Conservation (phyloP, 2,113 vertebrate genomes). For the Petrocephalus zakoni region DNA sequence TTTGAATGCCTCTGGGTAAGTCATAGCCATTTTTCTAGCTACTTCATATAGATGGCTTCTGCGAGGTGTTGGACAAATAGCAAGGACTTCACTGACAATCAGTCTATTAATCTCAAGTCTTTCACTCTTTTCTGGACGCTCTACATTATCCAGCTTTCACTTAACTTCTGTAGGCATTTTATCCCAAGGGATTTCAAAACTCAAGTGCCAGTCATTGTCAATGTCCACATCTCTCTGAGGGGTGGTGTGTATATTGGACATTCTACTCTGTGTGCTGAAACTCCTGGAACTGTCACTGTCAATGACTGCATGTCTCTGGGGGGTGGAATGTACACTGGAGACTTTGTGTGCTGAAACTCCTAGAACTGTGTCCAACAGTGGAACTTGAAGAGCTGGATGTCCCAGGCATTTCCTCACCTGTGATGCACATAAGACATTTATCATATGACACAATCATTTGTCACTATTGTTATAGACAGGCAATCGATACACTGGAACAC, state of each 20-base stretch:
- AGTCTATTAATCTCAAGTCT: constrained; percentile 24
- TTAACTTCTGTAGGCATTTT: constrained; percentile 12
- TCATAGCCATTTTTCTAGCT: constrained; percentile 23
- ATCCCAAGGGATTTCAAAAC: constrained; percentile 8
- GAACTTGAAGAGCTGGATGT: not conserved
- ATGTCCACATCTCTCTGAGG: not conserved
- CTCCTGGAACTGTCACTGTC: not conserved
- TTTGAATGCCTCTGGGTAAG: constrained; percentile 20
- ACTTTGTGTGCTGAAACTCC: too few relatives aligned
- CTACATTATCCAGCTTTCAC: constrained; percentile 22
- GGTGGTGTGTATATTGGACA: not conserved
- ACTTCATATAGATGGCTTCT: constrained; percentile 30
- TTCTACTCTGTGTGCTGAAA: not conserved
- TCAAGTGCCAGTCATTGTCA: constrained; percentile 2
- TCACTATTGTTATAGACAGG: too few relatives aligned
- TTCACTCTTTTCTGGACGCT: constrained; percentile 16
- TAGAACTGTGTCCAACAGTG: not conserved
- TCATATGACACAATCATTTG: not conserved
- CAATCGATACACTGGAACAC: too few relatives aligned
- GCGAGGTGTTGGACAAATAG: constrained; percentile 21
- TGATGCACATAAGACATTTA: not conserved
- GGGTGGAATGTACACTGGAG: too few relatives aligned
- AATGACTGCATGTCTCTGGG: too few relatives aligned
- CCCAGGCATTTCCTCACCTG: not conserved
- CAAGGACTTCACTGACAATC: constrained; percentile 22